Base-by-base conservation (phyloP, 1,140 invertebrate species). In the Euura saliciscinereae region DNA sequence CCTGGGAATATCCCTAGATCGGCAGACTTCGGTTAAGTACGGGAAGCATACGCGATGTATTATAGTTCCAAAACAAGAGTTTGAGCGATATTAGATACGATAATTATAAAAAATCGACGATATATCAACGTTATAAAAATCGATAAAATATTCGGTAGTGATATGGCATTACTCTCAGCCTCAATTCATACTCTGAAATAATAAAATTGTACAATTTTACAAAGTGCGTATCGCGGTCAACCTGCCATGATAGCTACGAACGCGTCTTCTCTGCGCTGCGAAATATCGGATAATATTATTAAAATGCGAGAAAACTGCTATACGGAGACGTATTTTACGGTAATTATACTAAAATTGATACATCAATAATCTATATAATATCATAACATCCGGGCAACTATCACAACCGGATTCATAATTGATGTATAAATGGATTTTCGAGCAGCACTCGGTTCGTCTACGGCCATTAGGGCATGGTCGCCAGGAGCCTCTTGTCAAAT, bases 171-270 rank as follows among this genome's bases (percentile, higher is more conserved):
- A 28, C 28, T 28, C 28, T 28, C 28, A 28, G 28, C 28, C 28
- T 11, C 13, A 45, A 59, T 43, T 67, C 42, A 46, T 59, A 28
- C 69, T 45, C 65, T 64, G 68, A 78, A 76, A 73, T 76, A 42
- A 67, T 67, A 44, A 44, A 67, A 67, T 44, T 67, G 66, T 67
- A 8, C 10, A 42, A 28, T 67, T 67, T 67, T 67, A 74, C 71
- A 67, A 75, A 74, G 76, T 79, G 75, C 73, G 73, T 74, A 73
- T 73, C 74, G 66, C 66, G 77, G 75, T 79, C 75, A 73, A 73
- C 78, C 82, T 83, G 82, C 83, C 83, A 84, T 84, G 83, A 81
- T 84, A 83, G 81, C 78, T 81, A 77, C 75, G 78, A 83, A 77
- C 82, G 82, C 82, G 83, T 84, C 82, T 78, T 80, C 77, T 75